These are phyloP conservation scores for Puntigrus tetrazona DNA, from an alignment of 2,113 vertebrate genomes.

Conservation along the genomic window DNA sequence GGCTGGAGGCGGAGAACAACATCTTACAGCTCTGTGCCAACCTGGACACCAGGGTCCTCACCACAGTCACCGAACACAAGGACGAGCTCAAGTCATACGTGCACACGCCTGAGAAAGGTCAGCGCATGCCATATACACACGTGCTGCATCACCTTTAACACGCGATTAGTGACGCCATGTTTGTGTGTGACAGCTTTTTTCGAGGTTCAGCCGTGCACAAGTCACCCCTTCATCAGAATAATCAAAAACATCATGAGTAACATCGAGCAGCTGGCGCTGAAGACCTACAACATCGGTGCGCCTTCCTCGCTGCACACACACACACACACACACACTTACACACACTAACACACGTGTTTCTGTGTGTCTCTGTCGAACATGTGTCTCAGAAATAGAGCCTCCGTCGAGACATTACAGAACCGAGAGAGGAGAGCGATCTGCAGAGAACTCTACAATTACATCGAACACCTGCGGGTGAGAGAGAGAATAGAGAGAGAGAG, in stretches of 20 bases:
- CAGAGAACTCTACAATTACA: constrained; percentile 75
- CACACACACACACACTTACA: background rate
- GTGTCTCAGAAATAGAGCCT: no score
- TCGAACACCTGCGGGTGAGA: constrained; percentile 70
- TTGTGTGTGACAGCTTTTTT: constrained; percentile 66
- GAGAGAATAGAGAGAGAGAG: background rate
- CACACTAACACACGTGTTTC: constrained; percentile 12
- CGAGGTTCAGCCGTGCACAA: constrained; percentile 57
- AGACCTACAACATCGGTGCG: constrained; percentile 68
- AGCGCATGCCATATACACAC: constrained; percentile 21
- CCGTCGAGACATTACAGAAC: no score
- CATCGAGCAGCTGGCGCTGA: constrained; percentile 68
- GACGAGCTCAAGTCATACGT: constrained; percentile 70
- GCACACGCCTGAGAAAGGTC: constrained; percentile 75
- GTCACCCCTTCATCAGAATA: constrained; percentile 72
- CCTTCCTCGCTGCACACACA: background rate
- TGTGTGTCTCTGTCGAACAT: constrained; percentile 56
- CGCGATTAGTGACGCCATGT: constrained; percentile 8
- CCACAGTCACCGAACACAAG: constrained; percentile 74
- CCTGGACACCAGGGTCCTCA: constrained; percentile 74
- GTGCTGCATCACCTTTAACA: background rate
- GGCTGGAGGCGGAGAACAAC: constrained; percentile 58
- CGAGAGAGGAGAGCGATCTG: constrained; percentile 80
- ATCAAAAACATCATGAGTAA: constrained; percentile 74
- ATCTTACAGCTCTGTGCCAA: constrained; percentile 77